Evolutionary conservation across 2,888 invertebrate genomes (phyloP).

Genomic region (Tiphia femorata): DNA sequence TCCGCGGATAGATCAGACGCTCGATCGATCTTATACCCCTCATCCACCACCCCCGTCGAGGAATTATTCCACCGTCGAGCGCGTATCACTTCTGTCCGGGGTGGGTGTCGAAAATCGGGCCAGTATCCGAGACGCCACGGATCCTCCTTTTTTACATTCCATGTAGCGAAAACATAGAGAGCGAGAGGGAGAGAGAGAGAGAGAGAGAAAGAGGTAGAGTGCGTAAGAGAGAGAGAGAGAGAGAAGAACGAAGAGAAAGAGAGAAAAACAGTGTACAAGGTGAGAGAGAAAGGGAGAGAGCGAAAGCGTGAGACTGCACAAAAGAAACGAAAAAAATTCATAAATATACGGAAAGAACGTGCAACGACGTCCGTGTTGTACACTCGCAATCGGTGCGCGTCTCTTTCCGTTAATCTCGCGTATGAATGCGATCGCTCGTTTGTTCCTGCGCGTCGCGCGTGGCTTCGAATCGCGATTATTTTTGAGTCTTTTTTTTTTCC

Average conservation of each 20-base stretch:
- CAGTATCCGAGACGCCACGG: no score
- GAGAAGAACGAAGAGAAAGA: conserved; percentile 24
- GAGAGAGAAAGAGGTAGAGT: conserved; percentile 16
- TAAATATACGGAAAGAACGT: neutral
- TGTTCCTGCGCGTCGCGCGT: neutral
- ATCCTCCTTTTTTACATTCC: no score
- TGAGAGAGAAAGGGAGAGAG: conserved; percentile 19
- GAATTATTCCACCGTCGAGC: no score
- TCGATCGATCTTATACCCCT: no score
- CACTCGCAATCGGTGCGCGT: neutral
- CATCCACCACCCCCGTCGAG: no score
- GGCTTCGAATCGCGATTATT: neutral
- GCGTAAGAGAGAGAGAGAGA: conserved; percentile 37
- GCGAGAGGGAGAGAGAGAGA: neutral
- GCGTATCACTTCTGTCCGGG: no score
- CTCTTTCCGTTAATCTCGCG: neutral
- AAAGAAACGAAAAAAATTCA: neutral
- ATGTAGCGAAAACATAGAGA: conserved; percentile 8
- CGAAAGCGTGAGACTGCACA: neutral
- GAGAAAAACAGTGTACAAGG: conserved; percentile 15
- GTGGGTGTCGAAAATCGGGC: no score
- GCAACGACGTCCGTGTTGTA: neutral
- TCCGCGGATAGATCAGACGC: no score
- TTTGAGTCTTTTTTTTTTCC: neutral
- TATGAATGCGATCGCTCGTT: no score